These are phyloP conservation scores for Oscheius sp. DNA, from an alignment of 2,888 invertebrate species.

Conservation along the genomic window DNA sequence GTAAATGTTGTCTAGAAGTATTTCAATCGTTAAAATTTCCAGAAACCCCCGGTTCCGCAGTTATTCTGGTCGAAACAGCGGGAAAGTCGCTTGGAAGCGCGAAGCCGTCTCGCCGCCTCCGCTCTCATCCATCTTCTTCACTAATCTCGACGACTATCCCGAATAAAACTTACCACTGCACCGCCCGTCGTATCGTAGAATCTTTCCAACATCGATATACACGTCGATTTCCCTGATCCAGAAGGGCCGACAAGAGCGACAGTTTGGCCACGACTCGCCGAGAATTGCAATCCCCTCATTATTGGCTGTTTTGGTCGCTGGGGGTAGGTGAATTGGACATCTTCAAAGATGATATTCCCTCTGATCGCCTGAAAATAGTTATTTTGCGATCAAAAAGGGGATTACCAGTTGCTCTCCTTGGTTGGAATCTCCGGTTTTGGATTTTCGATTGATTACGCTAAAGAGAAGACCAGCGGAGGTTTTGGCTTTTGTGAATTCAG, in stretches of 20 bases:
- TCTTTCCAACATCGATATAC: constrained; percentile 84
- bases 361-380: constrained; percentile 57
- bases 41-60: too few relatives aligned
- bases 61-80: too few relatives aligned
- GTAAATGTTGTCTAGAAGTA: too few relatives aligned
- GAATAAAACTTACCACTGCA: constrained; percentile 77
- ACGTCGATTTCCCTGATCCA: constrained; percentile 90
- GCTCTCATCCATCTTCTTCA: background rate
- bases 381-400: background rate
- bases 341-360: constrained; percentile 72
- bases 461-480: constrained; percentile 74
- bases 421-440: constrained; percentile 71
- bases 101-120: background rate
- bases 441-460: constrained; percentile 69
- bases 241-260: constrained; percentile 79
- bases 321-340: constrained; percentile 74
- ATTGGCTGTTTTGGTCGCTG: constrained; percentile 65
- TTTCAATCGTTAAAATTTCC: too few relatives aligned
- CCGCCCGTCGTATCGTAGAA: constrained; percentile 85
- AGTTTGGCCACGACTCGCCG: constrained; percentile 71
- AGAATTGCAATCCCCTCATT: constrained; percentile 72
- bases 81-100: background rate
- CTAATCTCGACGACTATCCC: too few relatives aligned
- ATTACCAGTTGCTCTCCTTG: constrained; percentile 44
- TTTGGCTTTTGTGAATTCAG: constrained; percentile 75